phyloP scores from a whole-genome alignment of 2,113 vertebrate species.

The Galbula dea region DNA sequence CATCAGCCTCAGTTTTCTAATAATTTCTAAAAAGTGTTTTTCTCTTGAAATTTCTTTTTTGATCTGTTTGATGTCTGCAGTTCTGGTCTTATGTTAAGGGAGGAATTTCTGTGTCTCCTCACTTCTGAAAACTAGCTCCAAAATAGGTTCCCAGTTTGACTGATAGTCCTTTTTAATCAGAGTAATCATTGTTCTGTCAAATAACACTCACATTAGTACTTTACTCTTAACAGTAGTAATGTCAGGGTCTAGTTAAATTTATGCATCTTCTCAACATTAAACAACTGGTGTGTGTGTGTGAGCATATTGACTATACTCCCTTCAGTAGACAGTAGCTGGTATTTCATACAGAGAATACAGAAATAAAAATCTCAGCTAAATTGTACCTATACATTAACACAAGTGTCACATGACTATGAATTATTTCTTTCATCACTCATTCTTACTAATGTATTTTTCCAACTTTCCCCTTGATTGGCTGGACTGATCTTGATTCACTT shows the following conservation, averaged over 20 bases:
- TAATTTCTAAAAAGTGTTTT: neutral
- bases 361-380: neutral
- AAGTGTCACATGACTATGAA: neutral
- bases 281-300: accelerated
- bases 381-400: neutral
- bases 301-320: neutral
- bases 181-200: neutral
- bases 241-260: neutral
- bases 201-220: neutral
- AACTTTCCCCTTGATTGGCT: neutral
- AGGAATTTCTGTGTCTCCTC: neutral
- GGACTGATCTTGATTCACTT: neutral
- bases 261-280: neutral
- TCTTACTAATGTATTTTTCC: neutral
- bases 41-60: neutral
- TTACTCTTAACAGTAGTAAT: neutral
- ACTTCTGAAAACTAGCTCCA: neutral
- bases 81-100: neutral
- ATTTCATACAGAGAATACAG: neutral
- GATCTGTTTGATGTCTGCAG: neutral
- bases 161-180: neutral
- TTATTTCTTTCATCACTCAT: neutral
- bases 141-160: neutral
- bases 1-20: neutral
- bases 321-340: neutral